Conservation (phyloP, 2,888 invertebrate species). For the Ceramica pisi region DNA sequence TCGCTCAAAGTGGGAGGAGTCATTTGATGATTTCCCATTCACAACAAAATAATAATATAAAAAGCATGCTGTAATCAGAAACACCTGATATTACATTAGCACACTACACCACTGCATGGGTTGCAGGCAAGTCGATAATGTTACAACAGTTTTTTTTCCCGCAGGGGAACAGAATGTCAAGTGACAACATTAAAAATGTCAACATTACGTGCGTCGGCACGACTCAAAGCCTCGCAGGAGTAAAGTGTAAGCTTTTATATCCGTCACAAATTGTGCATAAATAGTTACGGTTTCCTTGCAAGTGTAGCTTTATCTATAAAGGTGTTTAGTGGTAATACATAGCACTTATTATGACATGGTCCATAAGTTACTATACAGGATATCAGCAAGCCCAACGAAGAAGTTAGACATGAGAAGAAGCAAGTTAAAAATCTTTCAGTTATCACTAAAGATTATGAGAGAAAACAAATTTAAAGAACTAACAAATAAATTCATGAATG, state of each 20-base stretch:
- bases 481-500: slow-evolving; percentile 75
- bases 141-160: slow-evolving; percentile 40
- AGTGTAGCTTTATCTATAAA: slow-evolving; percentile 27
- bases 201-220: slow-evolving; percentile 52
- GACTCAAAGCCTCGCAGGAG: slow-evolving; percentile 55
- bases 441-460: slow-evolving; percentile 29
- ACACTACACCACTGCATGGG: slow-evolving; percentile 7
- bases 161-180: slow-evolving; percentile 19
- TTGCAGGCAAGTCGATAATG: slow-evolving; percentile 10
- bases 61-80: not conserved
- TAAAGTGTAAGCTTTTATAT: slow-evolving; percentile 49
- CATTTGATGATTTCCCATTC: no score
- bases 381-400: not conserved
- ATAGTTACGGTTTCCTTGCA: slow-evolving; percentile 42
- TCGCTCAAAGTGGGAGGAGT: no score
- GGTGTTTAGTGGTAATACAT: slow-evolving; percentile 6
- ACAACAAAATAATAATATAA: no score
- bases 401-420: not conserved
- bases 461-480: slow-evolving; percentile 64
- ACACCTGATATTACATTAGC: slow-evolving; percentile 1
- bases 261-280: slow-evolving; percentile 56
- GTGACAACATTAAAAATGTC: slow-evolving; percentile 45
- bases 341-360: slow-evolving; percentile 1
- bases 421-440: not conserved
- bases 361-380: not conserved